Evolutionary conservation across 2,888 invertebrate genomes (phyloP).

Genomic region (Graphium colonna): DNA sequence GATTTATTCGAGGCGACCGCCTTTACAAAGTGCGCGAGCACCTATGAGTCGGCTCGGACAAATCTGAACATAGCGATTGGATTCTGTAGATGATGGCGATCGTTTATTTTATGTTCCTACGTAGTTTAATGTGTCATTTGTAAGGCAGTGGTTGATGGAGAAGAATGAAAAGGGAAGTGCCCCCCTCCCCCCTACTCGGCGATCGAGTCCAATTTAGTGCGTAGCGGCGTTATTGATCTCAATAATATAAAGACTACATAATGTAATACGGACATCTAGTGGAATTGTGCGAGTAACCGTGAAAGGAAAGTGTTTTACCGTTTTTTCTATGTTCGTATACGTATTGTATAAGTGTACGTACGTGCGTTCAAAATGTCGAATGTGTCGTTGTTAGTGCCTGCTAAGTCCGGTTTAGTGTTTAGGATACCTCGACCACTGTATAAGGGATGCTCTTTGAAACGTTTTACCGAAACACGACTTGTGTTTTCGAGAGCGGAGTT

Average conservation of each 20-base stretch:
- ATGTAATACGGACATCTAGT: conserved; percentile 65
- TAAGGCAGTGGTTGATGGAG: conserved; percentile 32
- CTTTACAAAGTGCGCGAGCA: neutral
- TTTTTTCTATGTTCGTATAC: conserved; percentile 68
- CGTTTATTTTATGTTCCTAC: conserved; percentile 37
- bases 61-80: conserved; percentile 3
- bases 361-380: conserved; percentile 34
- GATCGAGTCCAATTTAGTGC: conserved; percentile 53
- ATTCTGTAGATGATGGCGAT: conserved; percentile 11
- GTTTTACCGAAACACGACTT: conserved; percentile 65
- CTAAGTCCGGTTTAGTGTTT: conserved; percentile 65
- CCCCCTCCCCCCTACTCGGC: conserved; percentile 28
- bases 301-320: conserved; percentile 51
- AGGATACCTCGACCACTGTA: conserved; percentile 55
- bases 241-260: conserved; percentile 71
- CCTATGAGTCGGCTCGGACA: conserved; percentile 1
- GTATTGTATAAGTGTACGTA: conserved; percentile 35
- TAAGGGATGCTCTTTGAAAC: conserved; percentile 58
- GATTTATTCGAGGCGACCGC: conserved; percentile 2
- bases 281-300: conserved; percentile 69
- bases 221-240: conserved; percentile 75
- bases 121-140: conserved; percentile 24
- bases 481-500: conserved; percentile 58
- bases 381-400: conserved; percentile 74
- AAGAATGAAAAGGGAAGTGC: neutral